A percentile compares a stretch with the other conserved stretches of the same genome.
These are phyloP conservation scores for Drosophila ananassae DNA, from an alignment of 1,140 invertebrate genomes.

Conservation along the genomic window DNA sequence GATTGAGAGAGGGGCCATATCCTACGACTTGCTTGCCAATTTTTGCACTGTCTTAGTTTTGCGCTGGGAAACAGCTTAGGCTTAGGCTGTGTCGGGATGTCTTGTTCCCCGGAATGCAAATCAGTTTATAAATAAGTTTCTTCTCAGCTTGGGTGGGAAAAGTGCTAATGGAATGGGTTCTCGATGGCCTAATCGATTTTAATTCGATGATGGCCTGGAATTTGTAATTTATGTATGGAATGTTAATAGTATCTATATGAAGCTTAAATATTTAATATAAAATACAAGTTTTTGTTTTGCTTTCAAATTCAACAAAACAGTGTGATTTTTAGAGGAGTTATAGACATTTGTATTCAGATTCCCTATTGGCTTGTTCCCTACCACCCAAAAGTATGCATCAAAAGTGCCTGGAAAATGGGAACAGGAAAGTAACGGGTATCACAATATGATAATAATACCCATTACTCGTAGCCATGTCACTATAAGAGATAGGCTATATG, in stretches of 20 bases:
- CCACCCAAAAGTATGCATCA: no score
- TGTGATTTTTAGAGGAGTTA: neutral
- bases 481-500: no score
- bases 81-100: constrained; percentile 29
- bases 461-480: no score
- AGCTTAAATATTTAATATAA: neutral
- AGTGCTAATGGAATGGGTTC: constrained; percentile 49
- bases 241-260: neutral
- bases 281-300: no score
- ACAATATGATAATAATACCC: no score
- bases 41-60: constrained; percentile 54
- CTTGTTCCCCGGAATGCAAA: constrained; percentile 68
- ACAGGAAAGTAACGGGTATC: no score
- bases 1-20: constrained; percentile 7
- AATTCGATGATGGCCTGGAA: neutral
- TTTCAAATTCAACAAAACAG: neutral
- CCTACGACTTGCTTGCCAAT: constrained; percentile 51
- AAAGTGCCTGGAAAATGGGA: no score
- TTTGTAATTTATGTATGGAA: neutral
- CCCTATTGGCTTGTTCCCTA: no score
- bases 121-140: constrained; percentile 76
- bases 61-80: constrained; percentile 59
- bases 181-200: constrained; percentile 16
- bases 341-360: no score
- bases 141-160: constrained; percentile 11